Evolutionary conservation across 1,140 invertebrate genomes (phyloP), one percentile per base, ranked within the genome.

Genomic region (Aphelinus atriplicis): DNA sequence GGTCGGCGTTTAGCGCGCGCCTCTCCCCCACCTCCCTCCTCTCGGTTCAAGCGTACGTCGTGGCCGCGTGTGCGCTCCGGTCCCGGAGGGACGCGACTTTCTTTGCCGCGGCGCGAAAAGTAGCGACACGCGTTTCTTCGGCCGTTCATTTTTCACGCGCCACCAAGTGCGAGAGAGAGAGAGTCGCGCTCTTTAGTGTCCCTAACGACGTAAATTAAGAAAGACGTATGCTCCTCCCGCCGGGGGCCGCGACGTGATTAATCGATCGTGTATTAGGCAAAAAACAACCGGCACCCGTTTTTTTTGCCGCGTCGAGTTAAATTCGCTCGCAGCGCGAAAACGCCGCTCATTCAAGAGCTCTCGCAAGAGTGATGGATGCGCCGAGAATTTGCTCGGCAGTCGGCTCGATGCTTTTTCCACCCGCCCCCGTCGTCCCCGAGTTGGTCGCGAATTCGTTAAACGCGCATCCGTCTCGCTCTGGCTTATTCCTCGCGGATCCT

Each of bases 191-290:
- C 26, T 67, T 67, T 56, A 43, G 7, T 53, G 9, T 5, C 55
- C 10, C 55, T 68, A 68, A 68, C 42, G 66, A 68, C 66, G 53
- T 48, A 58, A 68, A 58, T 68, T 68, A 58, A 68, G 55, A 58
- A 58, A 58, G 66, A 68, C 66, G 53, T 48, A 58, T 7, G 55
- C 10, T 63, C 63, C 3, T 5, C 26, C 26, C 26, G 26, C 26
- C 26, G 5, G 1, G 66, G 48, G 43, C 42, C 2, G 7, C 1
- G 2, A 43, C 5, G n/a, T 68, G 66, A 68, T 68, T 50, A 68
- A 68, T 68, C 26, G 66, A 68, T 68, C 43, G 53, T 3, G 46
- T 47, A 68, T 68, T 56, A 65, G 63, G 51, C 26, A 65, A 53
- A 10, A 42, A 63, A 46, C 61, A 48, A 63, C 46, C 26, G 26